Evolutionary conservation across 2,797 vertebrate genomes (phyloP).

Genomic region (Mormyrops attenuatus): DNA sequence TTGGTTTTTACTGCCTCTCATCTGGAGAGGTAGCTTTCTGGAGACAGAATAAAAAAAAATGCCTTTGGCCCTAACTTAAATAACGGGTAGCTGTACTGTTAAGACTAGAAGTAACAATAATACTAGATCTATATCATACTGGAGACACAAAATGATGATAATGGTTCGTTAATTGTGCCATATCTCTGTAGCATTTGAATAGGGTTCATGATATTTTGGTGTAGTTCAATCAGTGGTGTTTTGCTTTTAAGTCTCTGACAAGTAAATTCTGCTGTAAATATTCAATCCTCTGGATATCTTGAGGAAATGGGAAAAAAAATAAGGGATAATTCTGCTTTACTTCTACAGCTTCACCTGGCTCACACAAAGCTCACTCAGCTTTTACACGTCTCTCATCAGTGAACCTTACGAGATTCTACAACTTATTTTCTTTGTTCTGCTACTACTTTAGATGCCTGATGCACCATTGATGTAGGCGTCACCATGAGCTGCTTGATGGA

Average conservation of each 20-base stretch:
- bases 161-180: background rate
- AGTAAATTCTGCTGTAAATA: background rate
- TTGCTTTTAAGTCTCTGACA: background rate
- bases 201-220: background rate
- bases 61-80: background rate
- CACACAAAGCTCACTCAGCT: background rate
- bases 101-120: background rate
- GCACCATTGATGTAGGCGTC: background rate
- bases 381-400: background rate
- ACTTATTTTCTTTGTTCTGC: background rate
- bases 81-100: background rate
- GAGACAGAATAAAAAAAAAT: background rate
- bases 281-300: background rate
- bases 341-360: background rate
- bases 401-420: background rate
- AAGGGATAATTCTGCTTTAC: background rate
- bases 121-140: background rate
- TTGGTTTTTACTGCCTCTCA: background rate
- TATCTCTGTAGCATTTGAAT: background rate
- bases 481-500: background rate
- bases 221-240: background rate
- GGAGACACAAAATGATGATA: background rate
- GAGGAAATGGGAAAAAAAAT: background rate
- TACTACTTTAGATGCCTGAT: background rate
- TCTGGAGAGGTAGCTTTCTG: background rate